phyloP scores from a whole-genome alignment of 2,113 vertebrate genomes.

The Clinocottus analis region DNA sequence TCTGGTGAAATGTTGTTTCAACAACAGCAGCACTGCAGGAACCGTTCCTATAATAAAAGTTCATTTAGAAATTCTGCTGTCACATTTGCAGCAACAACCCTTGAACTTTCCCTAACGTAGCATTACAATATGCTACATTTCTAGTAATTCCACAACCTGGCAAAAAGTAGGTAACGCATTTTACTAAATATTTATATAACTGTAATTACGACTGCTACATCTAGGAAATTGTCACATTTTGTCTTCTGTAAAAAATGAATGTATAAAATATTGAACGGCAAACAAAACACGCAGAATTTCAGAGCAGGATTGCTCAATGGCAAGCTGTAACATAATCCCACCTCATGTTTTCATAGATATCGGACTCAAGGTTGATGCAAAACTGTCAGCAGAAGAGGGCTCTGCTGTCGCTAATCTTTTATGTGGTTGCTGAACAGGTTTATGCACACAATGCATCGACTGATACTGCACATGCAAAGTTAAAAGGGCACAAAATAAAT shows the following conservation, averaged over 20 bases:
- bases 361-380: slow-evolving; percentile 30
- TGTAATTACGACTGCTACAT: slow-evolving; percentile 22
- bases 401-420: slow-evolving; percentile 6
- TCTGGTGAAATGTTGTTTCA: neutral
- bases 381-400: slow-evolving; percentile 14
- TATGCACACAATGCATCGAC: neutral
- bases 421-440: too few relatives aligned
- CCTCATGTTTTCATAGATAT: slow-evolving; percentile 51
- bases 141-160: neutral
- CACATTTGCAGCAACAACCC: too few relatives aligned
- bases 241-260: slow-evolving; percentile 12
- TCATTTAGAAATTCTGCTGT: neutral
- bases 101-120: neutral
- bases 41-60: neutral
- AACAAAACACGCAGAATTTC: slow-evolving; percentile 28
- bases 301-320: slow-evolving; percentile 11
- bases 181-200: neutral
- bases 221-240: neutral
- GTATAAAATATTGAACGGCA: slow-evolving; percentile 1
- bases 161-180: neutral
- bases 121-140: slow-evolving; percentile 7
- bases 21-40: neutral
- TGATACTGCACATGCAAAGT: neutral
- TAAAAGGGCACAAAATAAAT: slow-evolving; percentile 1
- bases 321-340: slow-evolving; percentile 45